phyloP scores from a whole-genome alignment of 2,888 invertebrate genomes.

The Lacanobia oleracea region DNA sequence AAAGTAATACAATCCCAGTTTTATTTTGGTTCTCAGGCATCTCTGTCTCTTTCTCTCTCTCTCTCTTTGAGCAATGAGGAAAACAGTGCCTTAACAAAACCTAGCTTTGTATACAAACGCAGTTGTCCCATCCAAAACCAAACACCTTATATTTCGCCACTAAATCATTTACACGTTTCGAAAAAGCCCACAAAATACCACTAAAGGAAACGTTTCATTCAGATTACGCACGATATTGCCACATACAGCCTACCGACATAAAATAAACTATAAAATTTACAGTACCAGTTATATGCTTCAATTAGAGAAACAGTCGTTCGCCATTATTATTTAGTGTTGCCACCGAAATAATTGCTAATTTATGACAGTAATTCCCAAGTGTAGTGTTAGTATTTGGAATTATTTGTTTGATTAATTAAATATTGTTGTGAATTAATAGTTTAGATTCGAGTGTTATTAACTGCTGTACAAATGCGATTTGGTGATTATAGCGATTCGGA shows the following conservation, averaged over 20 bases:
- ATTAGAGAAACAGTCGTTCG: constrained; percentile 58
- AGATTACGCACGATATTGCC: constrained; percentile 71
- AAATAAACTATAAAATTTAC: constrained; percentile 60
- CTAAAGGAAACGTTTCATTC: constrained; percentile 62
- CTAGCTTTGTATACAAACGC: neutral
- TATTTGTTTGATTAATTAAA: constrained; percentile 29
- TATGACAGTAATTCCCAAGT: constrained; percentile 50
- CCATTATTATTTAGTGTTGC: constrained; percentile 50
- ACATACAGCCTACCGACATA: constrained; percentile 49
- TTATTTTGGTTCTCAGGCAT: no score
- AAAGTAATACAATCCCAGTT: no score
- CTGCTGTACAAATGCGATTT: neutral
- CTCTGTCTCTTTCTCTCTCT: no score
- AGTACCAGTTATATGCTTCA: constrained; percentile 29
- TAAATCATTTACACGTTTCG: constrained; percentile 46
- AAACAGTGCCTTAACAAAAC: no score
- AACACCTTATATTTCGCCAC: neutral
- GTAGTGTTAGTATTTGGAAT: constrained; percentile 23
- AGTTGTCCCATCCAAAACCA: neutral
- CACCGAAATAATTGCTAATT: constrained; percentile 56
- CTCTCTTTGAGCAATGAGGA: no score
- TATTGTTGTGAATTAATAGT: constrained; percentile 15
- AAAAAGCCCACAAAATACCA: constrained; percentile 57
- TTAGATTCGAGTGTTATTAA: neutral
- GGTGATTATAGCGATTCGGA: neutral